phyloP scores from a whole-genome alignment of 2,888 invertebrate species.

The Agrotis segetum region DNA sequence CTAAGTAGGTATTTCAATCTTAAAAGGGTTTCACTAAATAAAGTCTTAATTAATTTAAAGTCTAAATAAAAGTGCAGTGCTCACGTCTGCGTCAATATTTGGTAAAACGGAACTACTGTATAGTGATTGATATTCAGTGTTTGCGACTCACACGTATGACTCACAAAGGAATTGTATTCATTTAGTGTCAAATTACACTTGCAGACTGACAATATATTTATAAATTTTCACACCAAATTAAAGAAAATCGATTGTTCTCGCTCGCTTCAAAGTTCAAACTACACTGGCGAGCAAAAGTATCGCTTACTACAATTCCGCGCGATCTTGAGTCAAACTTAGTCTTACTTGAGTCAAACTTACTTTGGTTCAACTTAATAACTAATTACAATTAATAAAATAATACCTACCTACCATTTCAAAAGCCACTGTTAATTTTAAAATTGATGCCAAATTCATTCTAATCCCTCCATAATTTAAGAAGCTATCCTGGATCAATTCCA shows the following conservation, averaged over 20 bases:
- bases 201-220: constrained; percentile 45
- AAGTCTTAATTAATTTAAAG: constrained; percentile 8
- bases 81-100: constrained; percentile 49
- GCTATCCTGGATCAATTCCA: too few species aligned
- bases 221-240: constrained; percentile 35
- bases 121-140: constrained; percentile 58
- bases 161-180: constrained; percentile 58
- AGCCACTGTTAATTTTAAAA: too few species aligned
- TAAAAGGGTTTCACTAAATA: not conserved
- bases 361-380: too few species aligned
- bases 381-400: too few species aligned
- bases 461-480: too few species aligned
- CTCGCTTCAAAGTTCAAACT: not conserved
- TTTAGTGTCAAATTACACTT: constrained; percentile 47
- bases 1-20: too few species aligned
- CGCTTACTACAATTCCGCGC: too few species aligned
- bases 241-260: constrained; percentile 13
- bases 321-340: too few species aligned
- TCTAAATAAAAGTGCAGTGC: constrained; percentile 35
- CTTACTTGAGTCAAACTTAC: too few species aligned
- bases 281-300: too few species aligned
- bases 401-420: too few species aligned
- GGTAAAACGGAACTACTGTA: constrained; percentile 54
- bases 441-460: too few species aligned
- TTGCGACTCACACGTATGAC: constrained; percentile 47